Conservation (phyloP, 2,888 invertebrate genomes). For the Dryobota labecula region DNA sequence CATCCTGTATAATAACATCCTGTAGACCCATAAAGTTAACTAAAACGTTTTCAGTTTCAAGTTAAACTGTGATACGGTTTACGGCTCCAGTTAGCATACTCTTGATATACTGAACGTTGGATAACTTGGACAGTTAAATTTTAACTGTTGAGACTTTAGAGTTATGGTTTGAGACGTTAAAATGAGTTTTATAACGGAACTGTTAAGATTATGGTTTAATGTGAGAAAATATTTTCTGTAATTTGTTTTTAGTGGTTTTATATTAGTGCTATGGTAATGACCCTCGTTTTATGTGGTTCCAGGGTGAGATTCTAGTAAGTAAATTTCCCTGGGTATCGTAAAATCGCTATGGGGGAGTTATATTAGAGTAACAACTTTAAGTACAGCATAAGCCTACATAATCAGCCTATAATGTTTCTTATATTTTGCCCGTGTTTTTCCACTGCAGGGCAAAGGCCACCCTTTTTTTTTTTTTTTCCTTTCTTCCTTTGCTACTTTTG, state of each 20-base stretch:
- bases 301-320: background rate
- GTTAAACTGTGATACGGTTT: constrained; percentile 61
- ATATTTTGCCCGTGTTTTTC: no score
- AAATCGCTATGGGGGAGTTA: background rate
- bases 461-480: no score
- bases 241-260: constrained; percentile 56
- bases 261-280: constrained; percentile 35
- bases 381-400: no score
- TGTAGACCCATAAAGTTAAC: constrained; percentile 40
- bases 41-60: constrained; percentile 56
- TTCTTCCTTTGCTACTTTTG: no score
- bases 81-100: constrained; percentile 59
- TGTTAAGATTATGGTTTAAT: constrained; percentile 65
- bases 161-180: constrained; percentile 62
- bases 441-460: no score
- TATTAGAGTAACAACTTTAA: background rate
- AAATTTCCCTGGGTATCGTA: background rate
- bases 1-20: constrained; percentile 31
- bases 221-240: constrained; percentile 56
- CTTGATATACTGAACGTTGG: constrained; percentile 62
- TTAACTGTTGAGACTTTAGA: constrained; percentile 64
- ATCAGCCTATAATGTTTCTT: no score
- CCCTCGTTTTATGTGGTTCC: constrained; percentile 7
- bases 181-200: constrained; percentile 65
- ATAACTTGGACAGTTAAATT: constrained; percentile 72